phyloP scores from a whole-genome alignment of 2,888 invertebrate genomes.

The Podabrus alpinus region DNA sequence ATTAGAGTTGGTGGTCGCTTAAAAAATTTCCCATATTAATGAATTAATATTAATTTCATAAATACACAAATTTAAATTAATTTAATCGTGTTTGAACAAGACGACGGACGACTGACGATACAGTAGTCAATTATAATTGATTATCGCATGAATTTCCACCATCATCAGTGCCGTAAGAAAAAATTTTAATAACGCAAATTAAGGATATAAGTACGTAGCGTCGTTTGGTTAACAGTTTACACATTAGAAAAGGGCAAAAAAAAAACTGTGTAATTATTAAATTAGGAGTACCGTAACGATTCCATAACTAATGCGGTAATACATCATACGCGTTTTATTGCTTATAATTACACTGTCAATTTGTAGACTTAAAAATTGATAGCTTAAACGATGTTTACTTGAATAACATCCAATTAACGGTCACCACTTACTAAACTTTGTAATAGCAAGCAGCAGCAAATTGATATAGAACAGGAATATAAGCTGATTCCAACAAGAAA shows the following conservation, averaged over 20 bases:
- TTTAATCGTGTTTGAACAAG: not conserved
- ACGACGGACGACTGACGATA: not conserved
- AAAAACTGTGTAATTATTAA: constrained; percentile 29
- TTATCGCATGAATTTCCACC: not conserved
- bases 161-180: not conserved
- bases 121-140: not conserved
- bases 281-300: constrained; percentile 21
- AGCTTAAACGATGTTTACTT: constrained; percentile 10
- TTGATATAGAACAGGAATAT: not conserved
- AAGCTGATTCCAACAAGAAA: not conserved
- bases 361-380: constrained; percentile 24
- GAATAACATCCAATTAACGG: constrained; percentile 11
- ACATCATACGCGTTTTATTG: constrained; percentile 24
- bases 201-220: not conserved
- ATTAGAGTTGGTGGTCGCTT: not conserved
- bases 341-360: constrained; percentile 28
- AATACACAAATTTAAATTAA: not conserved
- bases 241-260: constrained; percentile 5
- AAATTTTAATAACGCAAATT: not conserved
- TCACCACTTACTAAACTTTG: not conserved
- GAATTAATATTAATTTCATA: not conserved
- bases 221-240: not conserved
- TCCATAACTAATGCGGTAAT: constrained; percentile 21
- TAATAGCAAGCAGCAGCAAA: not conserved
- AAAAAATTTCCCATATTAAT: not conserved